Evolutionary conservation across 2,888 invertebrate genomes (phyloP), one percentile per base, ranked within the genome.

Genomic region (Galerucella pusilla): DNA sequence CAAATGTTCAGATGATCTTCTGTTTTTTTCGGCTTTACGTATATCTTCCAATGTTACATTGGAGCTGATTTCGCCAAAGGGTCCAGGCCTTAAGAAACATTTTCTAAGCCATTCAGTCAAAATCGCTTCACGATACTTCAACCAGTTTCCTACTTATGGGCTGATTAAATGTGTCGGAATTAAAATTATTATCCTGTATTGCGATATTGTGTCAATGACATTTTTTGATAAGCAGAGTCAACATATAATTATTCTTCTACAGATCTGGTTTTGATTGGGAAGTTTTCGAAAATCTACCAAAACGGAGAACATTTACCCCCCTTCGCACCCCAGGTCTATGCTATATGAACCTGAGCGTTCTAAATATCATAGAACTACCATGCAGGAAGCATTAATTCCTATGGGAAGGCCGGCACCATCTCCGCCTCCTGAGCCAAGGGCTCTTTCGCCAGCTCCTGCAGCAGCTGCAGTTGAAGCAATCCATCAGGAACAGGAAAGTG

Each of bases 291-390:
- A 69, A 67, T 66, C 71, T n/a, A 59, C 35, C 74, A 77, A 77
- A 73, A 77, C 75, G 77, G 77, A 75, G 69, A 72, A 71, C 69
- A 60, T 70, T 20, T 76, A 76, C 59, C 75, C 75, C 52, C 70
- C 71, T 4, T 68, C 65, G 52, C 80, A 80, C 59, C 79, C 79
- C 16, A 75, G 75, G 68, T 78, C 79, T 64, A 83, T 84, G 84
- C 82, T 85, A 64, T 85, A 83, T 76, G 81, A 80, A 71, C 87
- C 86, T 14, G 84, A 86, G 14, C 85, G 85, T 75, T 65, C 85
- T 68, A 85, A 75, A 52, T 67, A 69, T n/a, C 70, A 68, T 14
- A 66, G 81, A 42, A 80, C 79, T 74, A 79, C 78, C 42, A 84
- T 84, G 83, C 78, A 81, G 16, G 84, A 85, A 78, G 80, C 84